Evolutionary conservation across 2,888 invertebrate species (phyloP).

Genomic region (Rotaria magnacalcarata): DNA sequence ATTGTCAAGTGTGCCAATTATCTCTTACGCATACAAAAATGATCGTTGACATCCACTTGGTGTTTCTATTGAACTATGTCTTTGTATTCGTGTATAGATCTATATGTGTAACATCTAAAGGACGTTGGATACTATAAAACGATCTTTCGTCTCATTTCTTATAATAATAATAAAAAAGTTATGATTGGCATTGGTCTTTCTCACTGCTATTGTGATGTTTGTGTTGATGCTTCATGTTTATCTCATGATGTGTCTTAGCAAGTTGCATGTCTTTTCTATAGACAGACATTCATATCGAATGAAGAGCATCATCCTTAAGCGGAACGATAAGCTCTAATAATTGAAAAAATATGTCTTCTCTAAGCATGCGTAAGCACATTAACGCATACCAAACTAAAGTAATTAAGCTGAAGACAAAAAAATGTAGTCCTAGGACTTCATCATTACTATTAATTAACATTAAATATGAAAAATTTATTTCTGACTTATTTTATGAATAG

Average conservation of each 20-base stretch:
- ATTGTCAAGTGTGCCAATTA: conserved; percentile 21
- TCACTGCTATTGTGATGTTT: background rate
- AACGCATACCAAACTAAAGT: no score
- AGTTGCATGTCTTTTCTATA: background rate
- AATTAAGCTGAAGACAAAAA: no score
- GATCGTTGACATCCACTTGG: background rate
- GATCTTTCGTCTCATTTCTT: background rate
- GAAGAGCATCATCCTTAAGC: background rate
- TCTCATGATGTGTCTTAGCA: background rate
- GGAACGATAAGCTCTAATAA: background rate
- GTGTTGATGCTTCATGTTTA: background rate
- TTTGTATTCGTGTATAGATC: background rate
- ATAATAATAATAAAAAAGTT: background rate
- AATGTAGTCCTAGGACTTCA: no score
- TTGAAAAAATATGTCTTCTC: background rate
- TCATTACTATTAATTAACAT: no score
- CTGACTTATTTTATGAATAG: background rate
- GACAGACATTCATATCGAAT: background rate
- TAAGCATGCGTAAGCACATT: no score
- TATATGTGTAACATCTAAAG: background rate
- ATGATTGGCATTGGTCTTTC: background rate
- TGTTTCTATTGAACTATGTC: background rate
- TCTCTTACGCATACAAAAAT: background rate
- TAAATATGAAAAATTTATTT: no score
- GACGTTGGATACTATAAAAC: background rate